Percentiles rank a stretch among this genome's conserved stretches.
Conservation (phyloP, 2,888 invertebrate genomes). For the Biston stratarius region DNA sequence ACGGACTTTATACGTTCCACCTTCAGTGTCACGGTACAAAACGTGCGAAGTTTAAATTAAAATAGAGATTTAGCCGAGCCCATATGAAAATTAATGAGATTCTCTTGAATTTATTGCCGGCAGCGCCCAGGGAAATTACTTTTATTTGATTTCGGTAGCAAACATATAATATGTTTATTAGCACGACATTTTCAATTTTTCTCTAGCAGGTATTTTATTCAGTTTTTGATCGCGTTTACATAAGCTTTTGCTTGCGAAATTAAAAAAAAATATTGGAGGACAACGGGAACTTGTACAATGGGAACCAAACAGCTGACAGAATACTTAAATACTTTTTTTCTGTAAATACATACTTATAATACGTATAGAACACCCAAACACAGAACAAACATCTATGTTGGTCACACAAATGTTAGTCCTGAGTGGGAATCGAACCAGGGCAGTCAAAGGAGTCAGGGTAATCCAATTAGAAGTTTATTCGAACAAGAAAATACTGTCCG, state of each 20-base stretch:
- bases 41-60: slow-evolving; percentile 33
- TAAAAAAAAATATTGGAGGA: neutral
- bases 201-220: neutral
- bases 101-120: slow-evolving; percentile 22
- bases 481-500: no score
- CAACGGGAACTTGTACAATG: no score
- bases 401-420: no score
- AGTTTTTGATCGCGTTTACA: neutral
- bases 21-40: slow-evolving; percentile 19
- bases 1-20: slow-evolving; percentile 1
- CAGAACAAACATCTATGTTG: no score
- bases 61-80: slow-evolving; percentile 27
- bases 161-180: slow-evolving; percentile 14
- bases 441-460: no score
- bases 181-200: slow-evolving; percentile 2
- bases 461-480: no score
- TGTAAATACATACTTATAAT: no score
- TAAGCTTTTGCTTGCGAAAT: neutral
- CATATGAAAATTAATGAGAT: slow-evolving; percentile 30
- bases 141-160: slow-evolving; percentile 16
- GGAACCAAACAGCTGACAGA: no score
- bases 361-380: no score
- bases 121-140: slow-evolving; percentile 27
- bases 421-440: no score
- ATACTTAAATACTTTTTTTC: no score